A percentile compares a stretch with the other conserved stretches of the same genome.
These are phyloP conservation scores for Corvus cornix DNA, from an alignment of 2,113 vertebrate genomes.

Conservation along the genomic window DNA sequence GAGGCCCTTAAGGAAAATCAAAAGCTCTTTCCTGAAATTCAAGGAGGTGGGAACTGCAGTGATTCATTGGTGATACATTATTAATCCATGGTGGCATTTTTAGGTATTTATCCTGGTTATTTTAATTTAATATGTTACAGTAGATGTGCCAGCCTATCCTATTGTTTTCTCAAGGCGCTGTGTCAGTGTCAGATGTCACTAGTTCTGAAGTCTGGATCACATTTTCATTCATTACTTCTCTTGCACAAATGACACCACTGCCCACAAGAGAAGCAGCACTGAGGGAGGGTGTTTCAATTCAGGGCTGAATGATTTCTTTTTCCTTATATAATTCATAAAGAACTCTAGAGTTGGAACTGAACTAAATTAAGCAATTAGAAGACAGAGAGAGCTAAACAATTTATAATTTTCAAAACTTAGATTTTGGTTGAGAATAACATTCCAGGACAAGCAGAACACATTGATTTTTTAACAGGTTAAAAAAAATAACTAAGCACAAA, in stretches of 20 bases:
- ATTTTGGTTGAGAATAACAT: not conserved
- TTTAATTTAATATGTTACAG: not conserved
- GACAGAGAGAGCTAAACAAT: not conserved
- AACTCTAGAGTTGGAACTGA: not conserved
- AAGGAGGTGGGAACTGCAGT: not conserved
- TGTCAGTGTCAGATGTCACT: not conserved
- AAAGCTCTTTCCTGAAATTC: not conserved
- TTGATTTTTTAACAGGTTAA: not conserved
- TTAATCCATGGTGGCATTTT: not conserved
- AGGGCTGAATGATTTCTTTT: not conserved
- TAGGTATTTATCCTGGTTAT: not conserved
- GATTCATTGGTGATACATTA: not conserved
- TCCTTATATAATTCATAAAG: not conserved
- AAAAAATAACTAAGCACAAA: not conserved
- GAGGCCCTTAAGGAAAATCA: not conserved
- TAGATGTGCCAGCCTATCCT: not conserved
- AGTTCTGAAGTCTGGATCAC: not conserved
- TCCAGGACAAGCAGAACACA: not conserved
- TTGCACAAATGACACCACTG: not conserved
- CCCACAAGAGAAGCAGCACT: not conserved
- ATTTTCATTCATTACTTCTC: not conserved
- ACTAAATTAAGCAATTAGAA: not conserved
- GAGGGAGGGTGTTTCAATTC: not conserved
- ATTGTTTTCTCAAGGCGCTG: not conserved
- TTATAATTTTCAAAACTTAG: not conserved